These are phyloP conservation scores for Epizoanthus stellaris DNA, from an alignment of 92 coral and sea anemone species.

Conservation along the genomic window DNA sequence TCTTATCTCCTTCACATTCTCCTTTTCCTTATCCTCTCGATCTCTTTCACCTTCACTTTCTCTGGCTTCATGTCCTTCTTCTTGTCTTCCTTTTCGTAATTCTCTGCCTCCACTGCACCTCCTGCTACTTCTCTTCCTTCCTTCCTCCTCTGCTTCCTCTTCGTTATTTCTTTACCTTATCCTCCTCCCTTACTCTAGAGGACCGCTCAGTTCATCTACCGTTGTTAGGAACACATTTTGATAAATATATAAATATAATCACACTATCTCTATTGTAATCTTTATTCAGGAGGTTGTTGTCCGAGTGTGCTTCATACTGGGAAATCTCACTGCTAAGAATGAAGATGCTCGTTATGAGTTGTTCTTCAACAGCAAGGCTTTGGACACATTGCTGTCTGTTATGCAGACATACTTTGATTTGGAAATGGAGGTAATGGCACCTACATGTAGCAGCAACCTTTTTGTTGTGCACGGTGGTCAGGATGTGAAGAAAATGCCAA, in stretches of 20 bases:
- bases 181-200: background rate
- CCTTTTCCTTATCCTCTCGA: no score
- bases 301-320: constrained; percentile 89
- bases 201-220: background rate
- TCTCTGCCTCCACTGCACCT: no score
- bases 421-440: constrained; percentile 70
- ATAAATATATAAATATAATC: background rate
- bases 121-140: no score
- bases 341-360: constrained; percentile 79
- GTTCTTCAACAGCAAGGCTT: constrained; percentile 72
- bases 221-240: background rate
- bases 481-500: background rate
- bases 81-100: no score
- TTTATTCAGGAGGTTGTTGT: constrained; percentile 84
- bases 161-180: background rate
- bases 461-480: background rate
- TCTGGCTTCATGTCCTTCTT: no score
- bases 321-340: constrained; percentile 92
- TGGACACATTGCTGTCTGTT: constrained; percentile 74
- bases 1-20: no score
- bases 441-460: background rate
- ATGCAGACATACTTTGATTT: constrained; percentile 83
- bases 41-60: no score
- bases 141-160: no score
- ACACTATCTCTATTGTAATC: background rate